A percentile compares a stretch with the other conserved stretches of the same genome.
These are phyloP conservation scores for Pogonognathellus flavescens DNA, from an alignment of 1,140 invertebrate species.

Conservation along the genomic window DNA sequence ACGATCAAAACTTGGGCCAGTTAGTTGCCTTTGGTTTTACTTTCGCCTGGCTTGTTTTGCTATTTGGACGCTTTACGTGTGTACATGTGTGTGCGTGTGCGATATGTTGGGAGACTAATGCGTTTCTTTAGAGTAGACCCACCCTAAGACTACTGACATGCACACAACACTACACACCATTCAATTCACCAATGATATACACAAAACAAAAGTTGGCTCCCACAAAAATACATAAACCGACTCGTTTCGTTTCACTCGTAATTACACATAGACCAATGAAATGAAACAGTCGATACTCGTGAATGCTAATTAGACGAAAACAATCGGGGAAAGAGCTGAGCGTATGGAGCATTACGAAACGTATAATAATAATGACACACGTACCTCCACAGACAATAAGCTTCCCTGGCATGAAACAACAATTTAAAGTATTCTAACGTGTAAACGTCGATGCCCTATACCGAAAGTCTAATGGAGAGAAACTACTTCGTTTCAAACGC, in stretches of 20 bases:
- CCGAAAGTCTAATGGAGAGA: too few species aligned
- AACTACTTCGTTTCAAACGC: too few species aligned
- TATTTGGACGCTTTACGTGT: background rate
- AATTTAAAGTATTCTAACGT: too few species aligned
- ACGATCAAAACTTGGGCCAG: too few species aligned
- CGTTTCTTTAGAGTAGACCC: background rate
- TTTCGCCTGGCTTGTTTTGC: background rate
- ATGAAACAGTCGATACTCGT: constrained; percentile 1
- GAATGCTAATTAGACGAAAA: constrained; percentile 31
- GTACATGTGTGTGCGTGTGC: background rate
- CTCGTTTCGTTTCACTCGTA: constrained; percentile 23
- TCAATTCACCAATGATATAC: constrained; percentile 7
- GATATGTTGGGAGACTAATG: constrained; percentile 21
- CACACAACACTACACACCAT: background rate
- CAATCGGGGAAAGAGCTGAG: background rate
- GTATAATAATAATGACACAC: background rate
- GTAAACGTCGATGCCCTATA: too few species aligned
- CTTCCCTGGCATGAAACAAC: too few species aligned
- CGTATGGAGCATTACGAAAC: background rate
- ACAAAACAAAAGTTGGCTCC: constrained; percentile 23
- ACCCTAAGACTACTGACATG: constrained; percentile 15
- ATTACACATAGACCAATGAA: constrained; percentile 23
- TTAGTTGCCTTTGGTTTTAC: background rate
- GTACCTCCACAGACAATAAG: too few species aligned
- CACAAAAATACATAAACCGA: background rate